Evolutionary conservation across 2,888 invertebrate genomes (phyloP), one percentile per base, ranked within the genome.

Genomic region (Galerucella calmariensis): DNA sequence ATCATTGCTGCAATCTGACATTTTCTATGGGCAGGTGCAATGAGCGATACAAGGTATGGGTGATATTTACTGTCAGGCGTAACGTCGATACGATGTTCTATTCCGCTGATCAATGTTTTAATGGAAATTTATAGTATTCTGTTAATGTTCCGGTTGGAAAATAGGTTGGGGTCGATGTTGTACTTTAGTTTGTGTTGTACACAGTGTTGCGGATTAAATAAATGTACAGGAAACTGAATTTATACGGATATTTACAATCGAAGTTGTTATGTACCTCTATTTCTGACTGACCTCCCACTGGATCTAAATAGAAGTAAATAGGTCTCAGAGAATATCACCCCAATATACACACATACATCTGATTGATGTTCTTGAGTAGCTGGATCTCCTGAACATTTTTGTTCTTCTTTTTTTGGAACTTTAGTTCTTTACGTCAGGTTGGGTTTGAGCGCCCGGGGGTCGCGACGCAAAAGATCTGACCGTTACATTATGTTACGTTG

Each of bases 1-100:
- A 77, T 75, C 65, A 77, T 77, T 77, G 68, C 68, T 46, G 65
- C 68, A 73, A 70, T 62, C 77, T 77, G 75, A 77, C 73, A 75
- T 77, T 75, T 73, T 67, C 59, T 67, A 63, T 69, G 67, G 65
- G 75, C 73, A 70, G 72, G 74, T 75, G 68, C 62, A 65, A 72
- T 73, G 58, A 44, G 53, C 59, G 61, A 58, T 73, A 67, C 46
- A 53, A 46, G 46, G 72, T 67, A 75, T 67, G 67, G 73, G 68
- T 70, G 75, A 67, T 73, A 76, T 74, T 67, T 74, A 74, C 69
- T 67, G 62, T 67, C 53, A 48, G 67, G 62, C 74, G 69, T 76
- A 63, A 74, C 67, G 62, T 69, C 69, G 41, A 62, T 41, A n/a
- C 41, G 41, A 62, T 41, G 62, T 62, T 35, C 41, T 35, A n/a